These are phyloP conservation scores for Seriola aureovittata DNA, from an alignment of 2,113 vertebrate genomes.

Conservation along the genomic window DNA sequence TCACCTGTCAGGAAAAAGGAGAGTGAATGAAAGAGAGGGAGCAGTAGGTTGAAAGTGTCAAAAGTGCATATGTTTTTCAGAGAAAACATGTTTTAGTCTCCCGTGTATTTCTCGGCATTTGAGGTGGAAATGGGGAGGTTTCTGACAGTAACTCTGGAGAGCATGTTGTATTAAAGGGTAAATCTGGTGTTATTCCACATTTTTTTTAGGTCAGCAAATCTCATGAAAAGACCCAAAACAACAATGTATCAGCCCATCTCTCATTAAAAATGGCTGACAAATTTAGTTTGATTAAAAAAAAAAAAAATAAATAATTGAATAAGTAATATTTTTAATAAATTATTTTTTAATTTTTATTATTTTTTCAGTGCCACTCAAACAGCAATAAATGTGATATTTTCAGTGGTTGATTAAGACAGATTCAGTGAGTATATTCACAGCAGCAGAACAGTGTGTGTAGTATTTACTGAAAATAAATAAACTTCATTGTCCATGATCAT, in stretches of 20 bases:
- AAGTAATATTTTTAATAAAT: background rate
- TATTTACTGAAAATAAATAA: background rate
- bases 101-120: too few relatives aligned
- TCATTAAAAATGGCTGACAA: background rate
- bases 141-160: background rate
- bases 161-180: background rate
- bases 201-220: background rate
- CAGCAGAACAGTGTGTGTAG: background rate
- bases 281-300: background rate
- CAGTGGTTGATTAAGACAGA: background rate
- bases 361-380: background rate
- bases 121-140: background rate
- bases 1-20: background rate
- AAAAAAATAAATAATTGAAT: background rate
- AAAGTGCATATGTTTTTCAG: background rate
- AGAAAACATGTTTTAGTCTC: too few relatives aligned
- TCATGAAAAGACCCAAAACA: background rate
- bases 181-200: background rate
- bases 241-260: background rate
- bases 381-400: background rate
- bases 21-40: slow-evolving; percentile 3
- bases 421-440: background rate
- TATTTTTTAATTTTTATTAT: background rate
- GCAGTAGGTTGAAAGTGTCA: slow-evolving; percentile 1
- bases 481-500: background rate